phyloP scores from a whole-genome alignment of 2,888 invertebrate genomes.

The Lithophane ornitopus region DNA sequence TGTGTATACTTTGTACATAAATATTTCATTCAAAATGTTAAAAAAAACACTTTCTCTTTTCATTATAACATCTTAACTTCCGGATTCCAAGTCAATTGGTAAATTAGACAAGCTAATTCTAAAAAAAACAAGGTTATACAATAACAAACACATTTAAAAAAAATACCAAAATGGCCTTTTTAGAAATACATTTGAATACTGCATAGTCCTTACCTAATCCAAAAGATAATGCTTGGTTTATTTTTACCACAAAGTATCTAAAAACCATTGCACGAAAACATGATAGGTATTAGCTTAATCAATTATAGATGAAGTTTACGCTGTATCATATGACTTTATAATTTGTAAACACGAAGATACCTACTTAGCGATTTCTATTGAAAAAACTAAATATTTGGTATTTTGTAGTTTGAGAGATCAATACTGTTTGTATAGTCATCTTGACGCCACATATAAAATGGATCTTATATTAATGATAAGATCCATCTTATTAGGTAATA shows the following conservation, averaged over 20 bases:
- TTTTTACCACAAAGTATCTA: constrained; percentile 66
- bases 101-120: no score
- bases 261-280: constrained; percentile 65
- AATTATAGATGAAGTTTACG: constrained; percentile 57
- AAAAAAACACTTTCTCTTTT: background rate
- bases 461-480: background rate
- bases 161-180: constrained; percentile 21
- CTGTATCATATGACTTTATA: constrained; percentile 57
- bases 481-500: no score
- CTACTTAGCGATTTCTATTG: constrained; percentile 30
- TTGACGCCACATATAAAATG: background rate
- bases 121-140: no score
- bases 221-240: constrained; percentile 21
- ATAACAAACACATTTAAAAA: background rate
- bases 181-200: background rate
- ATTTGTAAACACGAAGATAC: constrained; percentile 35
- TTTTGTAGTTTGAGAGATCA: constrained; percentile 6
- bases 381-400: constrained; percentile 43
- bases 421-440: background rate
- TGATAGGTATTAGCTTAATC: constrained; percentile 53
- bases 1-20: no score
- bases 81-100: no score
- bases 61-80: background rate
- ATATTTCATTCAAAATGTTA: no score
- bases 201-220: background rate